Percentiles rank a stretch among this genome's conserved stretches.
phyloP scores from a whole-genome alignment of 2,888 invertebrate genomes.

The Spodoptera littoralis region DNA sequence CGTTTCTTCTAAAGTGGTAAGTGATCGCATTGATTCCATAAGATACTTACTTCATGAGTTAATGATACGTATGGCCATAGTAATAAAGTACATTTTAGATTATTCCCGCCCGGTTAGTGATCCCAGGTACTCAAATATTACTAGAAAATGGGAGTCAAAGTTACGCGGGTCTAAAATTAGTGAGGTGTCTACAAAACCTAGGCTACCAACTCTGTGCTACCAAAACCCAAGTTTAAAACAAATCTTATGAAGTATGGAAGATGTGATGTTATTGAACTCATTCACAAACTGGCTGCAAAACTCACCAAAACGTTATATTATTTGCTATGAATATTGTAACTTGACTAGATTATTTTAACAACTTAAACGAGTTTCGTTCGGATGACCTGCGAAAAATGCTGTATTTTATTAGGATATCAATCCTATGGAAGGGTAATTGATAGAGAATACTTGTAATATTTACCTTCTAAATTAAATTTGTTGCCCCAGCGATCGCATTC shows the following conservation, averaged over 20 bases:
- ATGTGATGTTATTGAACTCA: conserved; percentile 50
- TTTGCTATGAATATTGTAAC: conserved; percentile 68
- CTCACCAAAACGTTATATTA: conserved; percentile 78
- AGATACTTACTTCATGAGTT: conserved; percentile 12
- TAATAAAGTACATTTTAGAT: conserved; percentile 24
- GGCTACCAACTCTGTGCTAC: conserved; percentile 62
- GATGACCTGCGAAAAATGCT: conserved; percentile 80
- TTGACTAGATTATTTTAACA: conserved; percentile 71
- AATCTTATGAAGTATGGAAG: conserved; percentile 38
- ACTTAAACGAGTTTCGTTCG: conserved; percentile 81
- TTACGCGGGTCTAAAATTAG: conserved; percentile 48
- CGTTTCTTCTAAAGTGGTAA: background rate
- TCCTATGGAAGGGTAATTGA: background rate
- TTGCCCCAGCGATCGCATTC: conserved; percentile 97
- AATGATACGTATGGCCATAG: background rate
- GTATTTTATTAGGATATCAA: conserved; percentile 41
- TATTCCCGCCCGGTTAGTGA: conserved; percentile 45
- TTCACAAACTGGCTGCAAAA: conserved; percentile 50
- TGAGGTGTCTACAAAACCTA: conserved; percentile 39
- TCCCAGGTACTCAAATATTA: conserved; percentile 17
- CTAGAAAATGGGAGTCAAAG: conserved; percentile 30
- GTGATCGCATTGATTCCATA: background rate
- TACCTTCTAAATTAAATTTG: conserved; percentile 94
- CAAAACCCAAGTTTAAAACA: conserved; percentile 55
- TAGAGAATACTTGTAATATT: conserved; percentile 42